Conservation (phyloP, 2,113 vertebrate genomes). For the Silurus meridionalis region DNA sequence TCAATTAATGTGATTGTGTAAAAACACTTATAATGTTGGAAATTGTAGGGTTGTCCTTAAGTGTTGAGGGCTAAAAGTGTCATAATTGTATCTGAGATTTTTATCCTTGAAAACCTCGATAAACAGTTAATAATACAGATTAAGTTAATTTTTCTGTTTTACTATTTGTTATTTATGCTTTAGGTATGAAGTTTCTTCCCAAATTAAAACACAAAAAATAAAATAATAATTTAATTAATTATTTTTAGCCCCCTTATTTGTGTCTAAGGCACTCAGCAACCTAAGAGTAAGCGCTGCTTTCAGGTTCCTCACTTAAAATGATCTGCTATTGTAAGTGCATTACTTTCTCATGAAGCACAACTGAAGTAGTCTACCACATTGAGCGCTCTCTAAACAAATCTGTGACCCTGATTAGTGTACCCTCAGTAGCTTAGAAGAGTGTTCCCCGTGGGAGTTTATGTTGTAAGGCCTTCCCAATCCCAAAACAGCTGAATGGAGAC, state of each 20-base stretch:
- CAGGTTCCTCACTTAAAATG: background rate
- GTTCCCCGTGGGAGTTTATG: conserved; percentile 59
- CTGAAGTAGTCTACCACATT: conserved; percentile 68
- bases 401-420: conserved; percentile 40
- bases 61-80: background rate
- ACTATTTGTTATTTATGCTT: background rate
- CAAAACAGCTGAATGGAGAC: conserved; percentile 43
- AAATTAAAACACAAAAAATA: background rate
- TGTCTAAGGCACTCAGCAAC: background rate
- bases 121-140: background rate
- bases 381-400: conserved; percentile 55
- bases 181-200: background rate
- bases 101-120: background rate
- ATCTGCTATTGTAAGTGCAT: conserved; percentile 7
- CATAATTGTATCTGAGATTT: background rate
- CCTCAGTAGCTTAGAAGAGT: conserved; percentile 36
- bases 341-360: conserved; percentile 55
- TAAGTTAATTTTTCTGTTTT: background rate
- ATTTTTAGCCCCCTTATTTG: background rate
- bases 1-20: background rate
- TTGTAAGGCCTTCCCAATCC: conserved; percentile 59
- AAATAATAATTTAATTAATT: background rate
- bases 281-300: conserved; percentile 5
- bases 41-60: background rate
- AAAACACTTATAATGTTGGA: background rate